Base-by-base conservation (phyloP, 1,140 invertebrate genomes). In the Lasioglossum baleicum region DNA sequence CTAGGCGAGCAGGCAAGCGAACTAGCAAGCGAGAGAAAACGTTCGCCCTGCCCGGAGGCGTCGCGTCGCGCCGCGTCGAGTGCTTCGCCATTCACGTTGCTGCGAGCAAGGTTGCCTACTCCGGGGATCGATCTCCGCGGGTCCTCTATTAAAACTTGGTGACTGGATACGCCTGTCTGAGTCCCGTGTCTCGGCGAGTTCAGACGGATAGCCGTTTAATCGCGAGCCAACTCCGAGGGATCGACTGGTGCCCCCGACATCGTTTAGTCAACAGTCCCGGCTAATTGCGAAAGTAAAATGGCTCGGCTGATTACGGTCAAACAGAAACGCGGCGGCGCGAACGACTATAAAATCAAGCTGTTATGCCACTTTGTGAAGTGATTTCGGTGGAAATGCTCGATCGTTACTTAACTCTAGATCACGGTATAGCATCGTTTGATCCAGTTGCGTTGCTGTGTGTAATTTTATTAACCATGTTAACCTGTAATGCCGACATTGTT, bases 71-170 rank as follows among this genome's bases (percentile, higher is more conserved):
- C 44, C 51, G 51, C 13, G 51, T 53, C 51, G 51, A 53, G 17
- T 20, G 51, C 4, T 53, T 17, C 51, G 15, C 17, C 51, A 53
- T 20, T 20, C 13, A 53, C 51, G 51, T 3, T 2, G 51, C 13
- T 6, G 13, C 51, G 60, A 51, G 60, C 48, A 65, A 53, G 58
- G 7, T 35, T 22, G 11, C 58, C 15, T 20, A 61, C 31, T 6
- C 26, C 15, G 7, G 22, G 71, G 72, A 85, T 84, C 82, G 83
- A 85, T 84, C 75, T 76, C 81, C 82, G 78, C 75, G 63, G 56
- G 35, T 68, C 53, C 70, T 83, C 72, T 63, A 76, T 84, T 84
- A 81, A 81, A 85, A 85, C 58, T 81, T 72, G 58, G 69, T 65
- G 70, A 79, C 44, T 42, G 31, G 51, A 44, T 48, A 68, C 60